Base-by-base conservation (phyloP, 1,140 invertebrate genomes). In the Luehdorfia chinensis region DNA sequence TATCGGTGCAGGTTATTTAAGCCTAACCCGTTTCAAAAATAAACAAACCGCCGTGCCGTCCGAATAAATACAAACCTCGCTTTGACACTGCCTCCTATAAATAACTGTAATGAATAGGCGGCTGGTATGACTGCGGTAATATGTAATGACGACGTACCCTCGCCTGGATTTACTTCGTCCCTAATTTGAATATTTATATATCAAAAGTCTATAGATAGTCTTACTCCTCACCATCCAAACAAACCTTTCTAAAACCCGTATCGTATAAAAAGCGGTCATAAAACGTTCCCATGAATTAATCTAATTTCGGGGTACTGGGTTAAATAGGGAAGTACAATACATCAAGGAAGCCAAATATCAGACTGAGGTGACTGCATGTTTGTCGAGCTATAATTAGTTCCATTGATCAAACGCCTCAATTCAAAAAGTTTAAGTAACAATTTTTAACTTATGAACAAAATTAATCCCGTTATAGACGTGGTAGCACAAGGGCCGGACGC, bases 31-130 rank as follows among this genome's bases (percentile, higher is more conserved):
- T 78, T 84, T 63, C 60, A 71, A 78, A 76, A 81, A 84, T 81
- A 84, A 84, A 83, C 77, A 80, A 81, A 75, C 73, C 44, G 64
- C 50, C 66, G 55, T 69, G 57, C 71, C 63, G 60, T 73, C 71
- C 71, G 67, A 75, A 75, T 81, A 81, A 78, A 80, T 75, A 78
- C 74, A 70, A 71, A 63, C 64, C 66, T 59, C 61, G 63, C 61
- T 76, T 84, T 79, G 79, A 81, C 77, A 81, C 65, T 71, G 69
- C 62, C 69, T 62, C 63, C 77, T 84, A 84, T 84, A 81, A 84
- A 84, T 84, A 81, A 80, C 65, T 50, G 69, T 80, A 84, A 84
- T 84, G 77, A 81, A 81, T 81, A 75, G 77, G 67, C 68, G 65
- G 71, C 59, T 66, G 67, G 68, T 70, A 69, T 68, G 65, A 70